Evolutionary conservation across 2,888 invertebrate genomes (phyloP), one percentile per base, ranked within the genome.

Genomic region (Papilio elwesi): DNA sequence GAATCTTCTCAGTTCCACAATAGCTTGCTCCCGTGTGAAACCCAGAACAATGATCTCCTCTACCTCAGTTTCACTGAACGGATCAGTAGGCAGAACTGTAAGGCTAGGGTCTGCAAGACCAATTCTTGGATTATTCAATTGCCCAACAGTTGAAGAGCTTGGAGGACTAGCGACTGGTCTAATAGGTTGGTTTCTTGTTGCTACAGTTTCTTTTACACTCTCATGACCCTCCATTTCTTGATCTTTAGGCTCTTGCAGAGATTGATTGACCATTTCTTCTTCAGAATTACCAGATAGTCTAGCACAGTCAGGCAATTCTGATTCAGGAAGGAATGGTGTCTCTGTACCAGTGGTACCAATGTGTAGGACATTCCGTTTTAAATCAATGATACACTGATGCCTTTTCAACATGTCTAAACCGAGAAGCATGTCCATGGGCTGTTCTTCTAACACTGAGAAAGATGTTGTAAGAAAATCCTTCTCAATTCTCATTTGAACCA

Each of bases 371-470:
- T 98, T 99, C 63, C 95, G 95, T 85, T 97, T 97, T 80, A 99
- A 92, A 89, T 99, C 99, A 80, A 99, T 98, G 79, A 96, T 96
- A 89, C 99, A 99, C 96, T 97, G 99, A 94, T 99, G 99, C 81
- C 99, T 94, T 91, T 98, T 98, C 0, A 99, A 94, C 98, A 99
- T 99, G 85, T 99, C 99, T 70, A 99, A 94, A 0, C 99, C 99
- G 11, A 99, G 94, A 72, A 99, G 92, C 98, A 99, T 98, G 84
- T 99, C 99, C 98, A 99, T 99, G 0, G 98, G 97, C 87, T 99
- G 99, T 81, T 99, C 97, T 85, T 98, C 98, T 64, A 99, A 94
- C 52, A 99, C 98, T 48, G 98, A 98, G 90, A 99, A 99, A 52
- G 99, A 98, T 4, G 99, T 98, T 0, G 98, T 98, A 55, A 99